These are phyloP conservation scores for Scaptomyza cyrtandrae DNA, from an alignment of 2,888 invertebrate species.

Conservation along the genomic window DNA sequence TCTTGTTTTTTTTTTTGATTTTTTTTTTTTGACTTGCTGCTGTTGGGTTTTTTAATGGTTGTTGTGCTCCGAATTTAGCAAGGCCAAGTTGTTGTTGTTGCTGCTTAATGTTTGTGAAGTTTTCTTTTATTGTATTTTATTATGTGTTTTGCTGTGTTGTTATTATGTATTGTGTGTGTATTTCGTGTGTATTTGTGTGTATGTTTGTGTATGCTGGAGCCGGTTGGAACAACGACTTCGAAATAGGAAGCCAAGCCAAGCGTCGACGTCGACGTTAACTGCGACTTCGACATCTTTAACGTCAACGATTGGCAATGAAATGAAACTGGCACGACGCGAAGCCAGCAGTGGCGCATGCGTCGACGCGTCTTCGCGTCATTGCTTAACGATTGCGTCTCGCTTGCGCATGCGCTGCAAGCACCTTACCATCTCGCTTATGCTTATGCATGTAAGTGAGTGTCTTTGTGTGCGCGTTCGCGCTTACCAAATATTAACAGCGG, in stretches of 20 bases:
- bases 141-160: conserved; percentile 65
- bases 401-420: conserved; percentile 42
- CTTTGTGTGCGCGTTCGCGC: conserved; percentile 31
- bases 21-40: conserved; percentile 23
- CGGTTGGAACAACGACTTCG: conserved; percentile 54
- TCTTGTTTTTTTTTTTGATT: conserved; percentile 29
- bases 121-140: conserved; percentile 79
- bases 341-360: conserved; percentile 68
- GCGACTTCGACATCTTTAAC: conserved; percentile 21
- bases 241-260: conserved; percentile 65
- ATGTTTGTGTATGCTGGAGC: conserved; percentile 32
- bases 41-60: conserved; percentile 57
- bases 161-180: conserved; percentile 64
- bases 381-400: conserved; percentile 53
- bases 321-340: conserved; percentile 72
- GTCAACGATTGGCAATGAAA: conserved; percentile 75
- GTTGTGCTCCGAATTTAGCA: conserved; percentile 78
- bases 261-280: not conserved
- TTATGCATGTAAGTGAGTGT: conserved; percentile 19
- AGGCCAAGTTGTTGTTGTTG: conserved; percentile 69
- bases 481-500: conserved; percentile 68
- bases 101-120: conserved; percentile 67
- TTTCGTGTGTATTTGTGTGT: conserved; percentile 19
- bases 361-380: conserved; percentile 48
- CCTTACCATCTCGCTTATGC: conserved; percentile 7